Percentiles rank a stretch among this genome's conserved stretches.
These are phyloP conservation scores for Entomobrya proxima DNA, from an alignment of 2,888 invertebrate species.

Conservation along the genomic window DNA sequence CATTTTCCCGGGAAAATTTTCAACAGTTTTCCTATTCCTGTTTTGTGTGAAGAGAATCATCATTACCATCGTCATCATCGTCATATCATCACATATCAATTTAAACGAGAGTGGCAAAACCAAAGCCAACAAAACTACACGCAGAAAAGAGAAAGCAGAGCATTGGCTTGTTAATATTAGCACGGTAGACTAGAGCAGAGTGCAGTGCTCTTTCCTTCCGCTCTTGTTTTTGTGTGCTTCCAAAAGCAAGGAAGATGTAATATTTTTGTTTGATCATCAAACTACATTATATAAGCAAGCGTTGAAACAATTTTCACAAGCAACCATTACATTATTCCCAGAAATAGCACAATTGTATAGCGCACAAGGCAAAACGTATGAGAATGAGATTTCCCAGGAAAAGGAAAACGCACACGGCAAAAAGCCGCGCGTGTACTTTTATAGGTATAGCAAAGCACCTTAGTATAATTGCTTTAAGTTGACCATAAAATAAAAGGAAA, in stretches of 20 bases:
- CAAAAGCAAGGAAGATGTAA: slow-evolving; percentile 4
- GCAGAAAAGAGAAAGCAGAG: neutral
- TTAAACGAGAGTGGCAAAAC: slow-evolving; percentile 26
- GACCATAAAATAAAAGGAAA: slow-evolving; percentile 55
- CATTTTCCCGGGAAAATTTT: slow-evolving; percentile 27
- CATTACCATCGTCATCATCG: neutral
- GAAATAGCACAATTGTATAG: neutral
- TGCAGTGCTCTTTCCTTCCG: neutral
- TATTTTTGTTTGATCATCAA: slow-evolving; percentile 41
- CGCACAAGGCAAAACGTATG: neutral
- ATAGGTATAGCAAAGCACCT: slow-evolving; percentile 6
- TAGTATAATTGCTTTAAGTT: slow-evolving; percentile 52
- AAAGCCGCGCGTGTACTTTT: neutral
- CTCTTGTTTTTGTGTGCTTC: neutral
- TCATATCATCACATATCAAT: slow-evolving; percentile 10
- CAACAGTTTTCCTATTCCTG: slow-evolving; percentile 3
- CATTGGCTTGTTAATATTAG: neutral
- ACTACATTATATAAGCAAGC: slow-evolving; percentile 27
- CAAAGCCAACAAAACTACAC: neutral
- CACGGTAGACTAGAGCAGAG: neutral
- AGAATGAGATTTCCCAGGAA: neutral
- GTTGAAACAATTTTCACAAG: slow-evolving; percentile 41
- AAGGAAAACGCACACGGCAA: neutral
- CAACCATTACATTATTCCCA: slow-evolving; percentile 34
- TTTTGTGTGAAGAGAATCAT: slow-evolving; percentile 21